These are phyloP conservation scores for Hydrochoerus hydrochaeris DNA, from an alignment of 2,113 vertebrate genomes.

Conservation along the genomic window DNA sequence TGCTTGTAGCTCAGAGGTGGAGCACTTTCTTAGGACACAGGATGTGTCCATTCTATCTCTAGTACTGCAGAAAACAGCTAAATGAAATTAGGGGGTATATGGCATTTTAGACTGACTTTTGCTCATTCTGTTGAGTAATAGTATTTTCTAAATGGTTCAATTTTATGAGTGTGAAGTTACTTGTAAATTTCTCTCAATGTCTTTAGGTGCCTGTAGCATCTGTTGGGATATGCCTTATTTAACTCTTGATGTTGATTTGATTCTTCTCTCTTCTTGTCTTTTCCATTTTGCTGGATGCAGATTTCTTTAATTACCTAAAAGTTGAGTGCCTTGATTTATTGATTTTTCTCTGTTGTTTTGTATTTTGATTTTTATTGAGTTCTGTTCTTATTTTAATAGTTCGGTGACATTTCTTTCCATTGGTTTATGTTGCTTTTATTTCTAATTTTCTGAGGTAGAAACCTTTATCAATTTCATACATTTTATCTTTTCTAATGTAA, in stretches of 20 bases:
- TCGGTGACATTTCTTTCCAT: background rate
- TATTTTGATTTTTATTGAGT: background rate
- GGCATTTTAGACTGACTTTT: too few species aligned
- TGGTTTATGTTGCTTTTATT: background rate
- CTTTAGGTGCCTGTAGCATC: too few species aligned
- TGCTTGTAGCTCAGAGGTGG: too few species aligned
- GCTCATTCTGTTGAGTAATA: too few species aligned
- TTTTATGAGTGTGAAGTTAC: too few species aligned
- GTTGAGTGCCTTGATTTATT: background rate
- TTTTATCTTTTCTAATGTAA: background rate
- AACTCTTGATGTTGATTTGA: background rate
- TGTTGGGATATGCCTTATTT: too few species aligned
- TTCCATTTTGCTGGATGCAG: background rate
- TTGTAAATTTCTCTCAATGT: too few species aligned
- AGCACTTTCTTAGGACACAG: too few species aligned
- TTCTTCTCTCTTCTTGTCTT: background rate
- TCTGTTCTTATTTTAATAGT: background rate
- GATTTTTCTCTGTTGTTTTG: background rate
- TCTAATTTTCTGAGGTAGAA: background rate
- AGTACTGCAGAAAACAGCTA: too few species aligned
- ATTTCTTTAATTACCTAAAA: background rate
- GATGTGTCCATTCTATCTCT: too few species aligned
- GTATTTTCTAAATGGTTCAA: too few species aligned
- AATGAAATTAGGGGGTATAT: too few species aligned
- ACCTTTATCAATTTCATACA: background rate